Base-by-base conservation (phyloP, 2,113 vertebrate genomes). In the Plotosus lineatus region DNA sequence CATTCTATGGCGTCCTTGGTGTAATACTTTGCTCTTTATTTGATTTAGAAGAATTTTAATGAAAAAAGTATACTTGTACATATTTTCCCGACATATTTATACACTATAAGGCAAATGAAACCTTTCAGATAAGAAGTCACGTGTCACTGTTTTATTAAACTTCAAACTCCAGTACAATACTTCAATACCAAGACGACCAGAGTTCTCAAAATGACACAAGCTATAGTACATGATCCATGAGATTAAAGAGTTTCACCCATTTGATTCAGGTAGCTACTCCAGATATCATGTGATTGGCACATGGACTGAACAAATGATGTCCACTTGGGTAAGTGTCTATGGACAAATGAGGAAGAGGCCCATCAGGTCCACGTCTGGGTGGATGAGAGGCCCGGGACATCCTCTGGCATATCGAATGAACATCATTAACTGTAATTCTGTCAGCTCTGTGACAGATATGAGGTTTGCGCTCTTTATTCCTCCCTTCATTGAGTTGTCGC, bases 341-440 rank as follows among this genome's bases (percentile, higher is more conserved):
- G 21, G 53, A 17, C 44, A 36, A 48, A 15, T 69, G 77, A 44
- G 9, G 74, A 44, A 28, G 21, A 9, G 46, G 78, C 75, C 69
- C 56, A 87, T 68, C 14, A 48, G 78, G 69, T 73, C 19, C 69
- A 73, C 82, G 78, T 85, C 80, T 85, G 85, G 87, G 56, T 75
- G 85, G 82, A 86, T 78, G 50, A 31, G 81, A 78, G 88, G 88
- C 84, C 81, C 11, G 50, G 88, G 88, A 89, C 84, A 81, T 85
- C 85, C 88, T 78, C 80, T 85, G 87, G 85, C 86, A 87, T 82
- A 86, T 80, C 82, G 84, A 87, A 81, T 87, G 89, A 90, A 86
- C 89, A 89, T 90, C 87, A 89, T 90, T 89, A 90, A 88, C 87
- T 88, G 78, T 91, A 89, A 90, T 89, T 87, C 90, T 89, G 91